A percentile compares a stretch with the other conserved stretches of the same genome.
Conservation (phyloP, 2,888 invertebrate genomes). For the Galeruca laticollis region DNA sequence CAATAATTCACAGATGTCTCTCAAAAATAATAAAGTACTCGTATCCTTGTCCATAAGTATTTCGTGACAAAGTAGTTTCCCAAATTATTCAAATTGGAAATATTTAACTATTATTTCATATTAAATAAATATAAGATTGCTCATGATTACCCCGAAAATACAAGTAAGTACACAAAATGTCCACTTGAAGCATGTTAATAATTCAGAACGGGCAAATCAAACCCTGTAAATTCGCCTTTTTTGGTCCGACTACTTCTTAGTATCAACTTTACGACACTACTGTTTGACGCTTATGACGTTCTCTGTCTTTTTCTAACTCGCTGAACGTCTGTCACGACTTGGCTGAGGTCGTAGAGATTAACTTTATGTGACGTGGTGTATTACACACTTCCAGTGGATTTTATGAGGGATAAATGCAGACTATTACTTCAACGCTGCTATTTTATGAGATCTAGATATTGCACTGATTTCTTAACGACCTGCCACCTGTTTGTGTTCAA, state of each 20-base stretch:
- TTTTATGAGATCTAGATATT: constrained; percentile 64
- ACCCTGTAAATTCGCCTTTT: constrained; percentile 30
- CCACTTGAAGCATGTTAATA: no score
- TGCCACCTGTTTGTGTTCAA: constrained; percentile 57
- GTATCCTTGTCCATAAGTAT: no score
- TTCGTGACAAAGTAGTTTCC: no score
- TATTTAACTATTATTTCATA: no score
- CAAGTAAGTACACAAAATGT: no score
- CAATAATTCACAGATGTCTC: no score
- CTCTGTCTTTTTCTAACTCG: constrained; percentile 59
- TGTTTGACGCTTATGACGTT: constrained; percentile 66
- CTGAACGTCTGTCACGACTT: constrained; percentile 53
- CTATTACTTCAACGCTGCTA: constrained; percentile 65
- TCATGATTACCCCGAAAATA: no score
- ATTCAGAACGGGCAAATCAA: constrained; percentile 15
- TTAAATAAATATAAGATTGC: no score
- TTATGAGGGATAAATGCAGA: constrained; percentile 66
- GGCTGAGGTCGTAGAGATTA: constrained; percentile 58
- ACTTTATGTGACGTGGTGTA: constrained; percentile 68
- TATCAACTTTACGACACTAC: constrained; percentile 64
- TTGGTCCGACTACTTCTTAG: constrained; percentile 62
- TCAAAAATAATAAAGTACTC: no score
- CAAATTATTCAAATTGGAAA: no score
- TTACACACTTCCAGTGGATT: constrained; percentile 67
- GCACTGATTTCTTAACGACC: constrained; percentile 62